Evolutionary conservation across 2,113 vertebrate species (phyloP), one percentile per base, ranked within the genome.

Genomic region (Prunella himalayana): DNA sequence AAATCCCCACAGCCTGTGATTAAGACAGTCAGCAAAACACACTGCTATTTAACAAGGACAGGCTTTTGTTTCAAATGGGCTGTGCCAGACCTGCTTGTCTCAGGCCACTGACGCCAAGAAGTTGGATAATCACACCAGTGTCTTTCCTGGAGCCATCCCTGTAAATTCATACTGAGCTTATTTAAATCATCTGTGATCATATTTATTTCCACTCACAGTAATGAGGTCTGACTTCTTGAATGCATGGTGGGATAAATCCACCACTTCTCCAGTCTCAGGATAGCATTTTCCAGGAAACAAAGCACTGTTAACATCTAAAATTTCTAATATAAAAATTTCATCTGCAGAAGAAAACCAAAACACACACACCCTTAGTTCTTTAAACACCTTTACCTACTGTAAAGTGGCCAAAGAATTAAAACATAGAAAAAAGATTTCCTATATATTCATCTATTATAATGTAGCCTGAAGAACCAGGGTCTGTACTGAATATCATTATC

Each of bases 11-110:
- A 79, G 87, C 84, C 78, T 85, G 45, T 69, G 78, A 92, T 87
- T 87, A 85, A 94, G 66, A 60, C 56, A 90, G 64, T 20, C 31
- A 87, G 65, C 41, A 64, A 75, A 93, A 84, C 53, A 57, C 49
- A 20, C 16, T 15, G 53, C 49, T 76, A 39, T 82, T 89, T 82
- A 93, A 89, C 59, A 53, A 69, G 77, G 50, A 80, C 30, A 33
- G 53, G 70, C 78, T 94, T 82, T 79, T 95, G 89, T 80, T 94
- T 59, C 89, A 76, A 70, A 69, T 69, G 50, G 66, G 69, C 33
- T 85, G 82, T 94, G 86, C 91, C 93, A 91, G 86, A 87, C 66
- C 70, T 85, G 63, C 85, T 23, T 51, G 63, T 85, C 66, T 95
- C 56, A 57, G 75, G 78, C 78, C 68, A 57, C 59, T 45, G 75